A percentile compares a stretch with the other conserved stretches of the same genome.
phyloP scores from a whole-genome alignment of 2,888 invertebrate species.

The Trissoscelio sp. region DNA sequence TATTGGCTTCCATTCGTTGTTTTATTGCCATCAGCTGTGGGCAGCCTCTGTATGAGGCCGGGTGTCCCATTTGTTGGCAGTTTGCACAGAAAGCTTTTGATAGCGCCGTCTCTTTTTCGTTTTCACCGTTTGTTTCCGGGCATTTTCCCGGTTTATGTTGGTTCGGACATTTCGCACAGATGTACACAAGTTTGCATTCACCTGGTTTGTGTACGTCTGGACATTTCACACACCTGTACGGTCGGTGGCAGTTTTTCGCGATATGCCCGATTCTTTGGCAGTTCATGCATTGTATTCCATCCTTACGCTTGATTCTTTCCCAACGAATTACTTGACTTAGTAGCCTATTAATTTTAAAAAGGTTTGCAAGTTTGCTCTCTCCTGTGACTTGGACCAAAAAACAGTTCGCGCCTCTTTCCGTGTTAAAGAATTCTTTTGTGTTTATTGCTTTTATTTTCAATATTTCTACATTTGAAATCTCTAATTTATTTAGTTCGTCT shows the following conservation, averaged over 20 bases:
- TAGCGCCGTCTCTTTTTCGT: too few species aligned
- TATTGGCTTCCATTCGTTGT: too few species aligned
- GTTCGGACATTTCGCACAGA: too few species aligned
- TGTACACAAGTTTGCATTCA: conserved; percentile 16
- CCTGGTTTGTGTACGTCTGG: conserved; percentile 7
- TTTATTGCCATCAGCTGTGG: too few species aligned
- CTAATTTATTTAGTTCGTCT: neutral
- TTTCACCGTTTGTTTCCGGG: neutral
- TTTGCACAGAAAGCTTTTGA: too few species aligned
- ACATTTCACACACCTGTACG: conserved; percentile 49
- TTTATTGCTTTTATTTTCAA: conserved; percentile 4
- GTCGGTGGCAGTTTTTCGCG: conserved; percentile 15
- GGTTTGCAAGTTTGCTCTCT: neutral
- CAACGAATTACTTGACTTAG: conserved; percentile 18
- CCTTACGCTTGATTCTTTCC: conserved; percentile 22
- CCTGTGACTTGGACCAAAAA: conserved; percentile 19
- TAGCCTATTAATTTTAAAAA: neutral
- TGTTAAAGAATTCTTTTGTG: conserved; percentile 19
- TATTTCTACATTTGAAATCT: neutral
- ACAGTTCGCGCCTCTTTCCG: neutral
- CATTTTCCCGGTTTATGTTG: neutral
- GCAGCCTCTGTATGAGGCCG: conserved; percentile 7
- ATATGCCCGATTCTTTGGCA: conserved; percentile 46
- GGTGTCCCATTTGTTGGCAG: too few species aligned
- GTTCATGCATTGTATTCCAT: conserved; percentile 25